phyloP scores from a whole-genome alignment of 1,140 invertebrate genomes.

The Bombyx mandarina region DNA sequence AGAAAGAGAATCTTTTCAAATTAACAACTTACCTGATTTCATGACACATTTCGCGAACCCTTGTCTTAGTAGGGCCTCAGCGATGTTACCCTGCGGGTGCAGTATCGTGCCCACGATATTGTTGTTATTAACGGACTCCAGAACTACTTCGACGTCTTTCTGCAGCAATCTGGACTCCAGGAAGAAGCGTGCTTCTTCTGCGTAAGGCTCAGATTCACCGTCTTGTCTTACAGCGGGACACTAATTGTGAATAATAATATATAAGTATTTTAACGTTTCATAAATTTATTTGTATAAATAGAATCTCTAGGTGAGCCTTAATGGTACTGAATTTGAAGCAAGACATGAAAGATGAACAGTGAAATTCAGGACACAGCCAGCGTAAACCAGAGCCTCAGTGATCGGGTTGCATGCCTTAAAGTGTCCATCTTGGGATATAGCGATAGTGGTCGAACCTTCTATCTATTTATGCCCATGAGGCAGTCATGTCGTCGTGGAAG shows the following conservation, averaged over 20 bases:
- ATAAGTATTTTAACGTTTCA: not conserved
- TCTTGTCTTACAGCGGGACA: constrained; percentile 57
- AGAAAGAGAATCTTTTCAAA: not conserved
- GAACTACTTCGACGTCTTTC: constrained; percentile 91
- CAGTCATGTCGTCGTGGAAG: too few species aligned
- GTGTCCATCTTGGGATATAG: too few species aligned
- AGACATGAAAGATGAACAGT: too few species aligned
- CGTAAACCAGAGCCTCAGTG: too few species aligned
- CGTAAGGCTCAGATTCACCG: constrained; percentile 69
- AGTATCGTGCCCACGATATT: constrained; percentile 96
- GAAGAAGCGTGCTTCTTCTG: constrained; percentile 80
- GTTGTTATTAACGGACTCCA: constrained; percentile 93
- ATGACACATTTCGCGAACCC: constrained; percentile 96
- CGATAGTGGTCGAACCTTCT: too few species aligned
- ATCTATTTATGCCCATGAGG: too few species aligned
- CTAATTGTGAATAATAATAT: constrained; percentile 14
- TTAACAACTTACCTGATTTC: constrained; percentile 73
- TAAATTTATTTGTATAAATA: not conserved
- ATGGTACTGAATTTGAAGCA: not conserved
- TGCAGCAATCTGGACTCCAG: constrained; percentile 93
- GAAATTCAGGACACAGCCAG: too few species aligned
- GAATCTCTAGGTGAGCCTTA: too few species aligned
- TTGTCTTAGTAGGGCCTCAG: constrained; percentile 90
- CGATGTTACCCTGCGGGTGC: constrained; percentile 95
- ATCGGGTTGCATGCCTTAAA: too few species aligned